phyloP scores from a whole-genome alignment of 2,113 vertebrate species.

The Siphamia tubifer region DNA sequence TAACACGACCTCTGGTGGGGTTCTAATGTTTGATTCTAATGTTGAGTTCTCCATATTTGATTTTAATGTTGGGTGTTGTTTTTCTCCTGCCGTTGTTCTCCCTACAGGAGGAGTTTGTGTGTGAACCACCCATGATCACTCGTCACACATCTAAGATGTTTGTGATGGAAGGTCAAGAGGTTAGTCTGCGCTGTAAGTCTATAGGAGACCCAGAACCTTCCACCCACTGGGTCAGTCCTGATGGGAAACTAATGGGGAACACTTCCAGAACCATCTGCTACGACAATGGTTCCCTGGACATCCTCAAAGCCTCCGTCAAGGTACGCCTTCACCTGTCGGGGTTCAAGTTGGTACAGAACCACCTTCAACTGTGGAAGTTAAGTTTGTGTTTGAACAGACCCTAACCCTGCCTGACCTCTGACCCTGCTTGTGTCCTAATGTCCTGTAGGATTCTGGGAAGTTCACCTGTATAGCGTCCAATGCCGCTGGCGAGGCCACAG shows the following conservation, averaged over 20 bases:
- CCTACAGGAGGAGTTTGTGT: slow-evolving; percentile 86
- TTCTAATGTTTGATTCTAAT: too few relatives aligned
- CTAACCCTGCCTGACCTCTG: too few relatives aligned
- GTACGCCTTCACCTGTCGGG: not conserved
- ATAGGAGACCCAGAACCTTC: slow-evolving; percentile 83
- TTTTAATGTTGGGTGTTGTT: too few relatives aligned
- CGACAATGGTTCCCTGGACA: slow-evolving; percentile 84
- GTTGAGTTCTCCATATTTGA: too few relatives aligned
- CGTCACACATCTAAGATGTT: slow-evolving; percentile 84
- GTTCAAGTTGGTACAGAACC: too few relatives aligned
- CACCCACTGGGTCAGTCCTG: slow-evolving; percentile 84
- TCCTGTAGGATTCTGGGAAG: slow-evolving; percentile 76
- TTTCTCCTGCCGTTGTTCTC: too few relatives aligned
- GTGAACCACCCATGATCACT: slow-evolving; percentile 84
- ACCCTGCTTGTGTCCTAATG: not conserved
- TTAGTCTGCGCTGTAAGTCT: slow-evolving; percentile 82
- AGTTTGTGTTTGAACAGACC: too few relatives aligned
- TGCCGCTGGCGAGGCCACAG: slow-evolving; percentile 81
- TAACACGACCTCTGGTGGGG: too few relatives aligned
- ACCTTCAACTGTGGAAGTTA: too few relatives aligned
- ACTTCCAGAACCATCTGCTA: slow-evolving; percentile 80
- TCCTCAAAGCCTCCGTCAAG: slow-evolving; percentile 81
- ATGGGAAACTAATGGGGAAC: slow-evolving; percentile 83
- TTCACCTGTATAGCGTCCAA: slow-evolving; percentile 86
- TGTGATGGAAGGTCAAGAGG: slow-evolving; percentile 85